These are phyloP conservation scores for rabbit (Oryctolagus cuniculus) DNA, from an alignment of 2,113 vertebrate genomes.

Conservation along the genomic window mOryCun1.1 NC_091434.1:162564501-162565000, in stretches of 20 bases:
- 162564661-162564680: neutral
- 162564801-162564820: conserved; percentile 3
- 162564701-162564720: neutral
- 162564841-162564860: neutral
- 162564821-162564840: neutral
- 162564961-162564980: no score
- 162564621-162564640: neutral
- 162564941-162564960: no score
- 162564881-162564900: no score
- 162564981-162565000: no score
- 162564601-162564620: neutral
- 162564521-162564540: no score
- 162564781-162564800: neutral
- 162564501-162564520: neutral
- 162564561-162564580: no score
- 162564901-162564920: no score
- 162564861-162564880: no score
- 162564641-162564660: neutral
- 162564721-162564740: neutral
- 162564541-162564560: no score
- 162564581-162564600: neutral
- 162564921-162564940: no score
- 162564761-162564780: neutral
- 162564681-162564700: neutral
- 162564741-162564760: neutral